Evolutionary conservation across 2,797 vertebrate species (phyloP), one percentile per base, ranked within the genome.

Genomic region (Staurois parvus): DNA sequence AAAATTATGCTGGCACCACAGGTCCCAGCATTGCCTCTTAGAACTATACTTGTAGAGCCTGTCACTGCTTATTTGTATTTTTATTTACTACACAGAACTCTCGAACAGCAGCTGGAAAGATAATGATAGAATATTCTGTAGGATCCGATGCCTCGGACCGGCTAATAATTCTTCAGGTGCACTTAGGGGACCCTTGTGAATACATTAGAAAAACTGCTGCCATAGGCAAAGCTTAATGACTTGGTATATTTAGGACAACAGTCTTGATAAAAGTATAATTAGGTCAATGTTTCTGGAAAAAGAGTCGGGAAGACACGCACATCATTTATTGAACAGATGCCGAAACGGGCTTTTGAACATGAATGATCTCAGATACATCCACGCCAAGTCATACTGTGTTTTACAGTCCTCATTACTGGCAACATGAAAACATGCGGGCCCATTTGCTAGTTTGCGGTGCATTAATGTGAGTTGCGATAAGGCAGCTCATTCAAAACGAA

Each of bases 211-310:
- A n/a, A 81, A 81, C 6, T 28, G 68, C 79, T 62, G 30, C 32
- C 30, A 28, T 81, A 72, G 70, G 79, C 68, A 81, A 26, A 70
- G 42, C n/a, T 12, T 68, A 52, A 80, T 70, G 42, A 40, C 67
- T 11, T 59, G 68, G 79, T 72, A 37, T 81, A 81, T 72, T 37
- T 56, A 81, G 79, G 42, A 59, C 79, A 70, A n/a, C 28, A 24
- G 12, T 34, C 59, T 34, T 24, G 59, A 62, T 62, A 42, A 34
- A 52, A 24, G 30, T 72, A 37, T 72, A 72, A 72, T 81, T 37
- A 72, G 79, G 79, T 34, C 68, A 81, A n/a, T 4, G 45, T 59
- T 64, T 45, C 77, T 52, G 68, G 42, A 42, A 32, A n/a, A 24
- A 9, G 66, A 48, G 19, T 3, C 29, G 42, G 12, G 66, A 21